Evolutionary conservation across 2,797 vertebrate genomes (phyloP), one percentile per base, ranked within the genome.

Genomic region (Chiropotes sagulatus): DNA sequence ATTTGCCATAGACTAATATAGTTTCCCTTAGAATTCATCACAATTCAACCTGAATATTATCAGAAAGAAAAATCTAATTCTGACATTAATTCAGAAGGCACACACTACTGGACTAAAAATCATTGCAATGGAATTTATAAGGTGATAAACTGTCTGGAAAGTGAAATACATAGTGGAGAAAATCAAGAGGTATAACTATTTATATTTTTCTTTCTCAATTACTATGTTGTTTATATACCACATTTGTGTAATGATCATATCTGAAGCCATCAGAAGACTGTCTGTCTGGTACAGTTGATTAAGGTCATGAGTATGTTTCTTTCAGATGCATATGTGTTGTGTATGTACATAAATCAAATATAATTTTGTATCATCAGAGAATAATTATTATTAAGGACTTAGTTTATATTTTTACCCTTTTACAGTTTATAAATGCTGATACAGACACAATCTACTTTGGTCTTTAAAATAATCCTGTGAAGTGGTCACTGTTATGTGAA

Each of bases 1-100:
- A 98, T 98, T 97, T 98, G 96, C 61, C 57, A 90, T 88, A 94
- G 94, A 98, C 91, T 90, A 98, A 97, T 96, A 81, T 54, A 95
- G 91, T 92, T 93, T 82, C 93, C 91, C 36, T 93, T 75, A 70
- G 90, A 96, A 96, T 92, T 92, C 86, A 97, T 97, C 94, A 97
- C 2, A 97, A 92, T 93, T 72, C 52, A 90, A 95, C 52, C 88
- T 95, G 96, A 97, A 97, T 96, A 80, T 98, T 98, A 98, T 82
- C 0, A 6, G 87, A 58, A 94, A 94, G 92, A 82, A 75, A 88
- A 57, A 87, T 97, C 54, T 98, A 97, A 98, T 96, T 97, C 89
- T 70, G 67, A 90, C 96, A 85, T 87, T 98, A 97, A 97, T 97
- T 97, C 85, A 91, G 57, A 94, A 98, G 80, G 30, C 28, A 97